Conservation (phyloP, 2,888 invertebrate genomes). For the Lissonota sp. region DNA sequence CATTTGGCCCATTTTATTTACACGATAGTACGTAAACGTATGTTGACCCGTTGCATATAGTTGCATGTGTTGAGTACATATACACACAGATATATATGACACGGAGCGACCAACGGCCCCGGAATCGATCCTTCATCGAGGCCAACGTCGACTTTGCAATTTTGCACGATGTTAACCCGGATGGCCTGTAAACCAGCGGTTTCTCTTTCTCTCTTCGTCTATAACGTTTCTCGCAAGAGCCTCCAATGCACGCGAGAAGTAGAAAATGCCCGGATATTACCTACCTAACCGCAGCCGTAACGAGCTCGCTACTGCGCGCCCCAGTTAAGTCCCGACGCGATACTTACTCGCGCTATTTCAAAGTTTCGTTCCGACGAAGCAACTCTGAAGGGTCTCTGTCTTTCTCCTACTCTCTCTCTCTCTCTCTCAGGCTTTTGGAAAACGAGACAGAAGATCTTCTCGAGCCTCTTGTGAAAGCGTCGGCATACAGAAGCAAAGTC, state of each 20-base stretch:
- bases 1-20: no score
- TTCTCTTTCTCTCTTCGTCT: neutral
- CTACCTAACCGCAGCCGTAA: slow-evolving; percentile 59
- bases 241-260: slow-evolving; percentile 55
- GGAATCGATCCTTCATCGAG: slow-evolving; percentile 60
- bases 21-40: slow-evolving; percentile 26
- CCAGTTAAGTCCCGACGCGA: slow-evolving; percentile 48
- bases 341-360: slow-evolving; percentile 24
- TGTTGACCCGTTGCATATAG: slow-evolving; percentile 28
- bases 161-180: slow-evolving; percentile 59
- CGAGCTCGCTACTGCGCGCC: slow-evolving; percentile 56
- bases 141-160: slow-evolving; percentile 57
- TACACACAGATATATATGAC: slow-evolving; percentile 4
- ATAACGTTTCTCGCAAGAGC: slow-evolving; percentile 39
- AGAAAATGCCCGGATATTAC: slow-evolving; percentile 64
- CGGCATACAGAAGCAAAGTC: slow-evolving; percentile 25
- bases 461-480: slow-evolving; percentile 1
- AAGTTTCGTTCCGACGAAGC: slow-evolving; percentile 35
- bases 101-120: slow-evolving; percentile 59
- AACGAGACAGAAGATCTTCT: slow-evolving; percentile 1
- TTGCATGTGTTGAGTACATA: slow-evolving; percentile 1
- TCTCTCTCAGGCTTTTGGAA: no score
- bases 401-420: no score
- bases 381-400: slow-evolving; percentile 30
- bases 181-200: slow-evolving; percentile 46